Percentiles rank a stretch among this genome's conserved stretches.
These are phyloP conservation scores for Calyptomena viridis DNA, from an alignment of 2,113 vertebrate species.

Conservation along the genomic window DNA sequence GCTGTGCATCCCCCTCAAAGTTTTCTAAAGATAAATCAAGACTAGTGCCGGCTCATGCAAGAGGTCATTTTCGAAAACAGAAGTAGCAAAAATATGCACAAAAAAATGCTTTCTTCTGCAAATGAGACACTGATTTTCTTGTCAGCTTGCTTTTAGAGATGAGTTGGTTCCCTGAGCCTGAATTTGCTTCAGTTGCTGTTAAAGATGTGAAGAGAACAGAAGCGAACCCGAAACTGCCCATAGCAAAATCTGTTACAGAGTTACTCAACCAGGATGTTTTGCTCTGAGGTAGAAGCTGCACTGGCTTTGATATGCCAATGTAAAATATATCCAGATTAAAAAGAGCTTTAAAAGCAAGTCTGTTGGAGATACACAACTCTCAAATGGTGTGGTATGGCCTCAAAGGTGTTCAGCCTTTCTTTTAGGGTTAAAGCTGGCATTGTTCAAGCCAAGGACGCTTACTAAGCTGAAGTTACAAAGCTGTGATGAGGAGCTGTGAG, in stretches of 20 bases:
- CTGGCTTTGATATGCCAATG: not conserved
- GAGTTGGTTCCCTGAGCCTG: not conserved
- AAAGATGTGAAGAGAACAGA: not conserved
- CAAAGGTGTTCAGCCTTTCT: not conserved
- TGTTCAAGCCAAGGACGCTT: not conserved
- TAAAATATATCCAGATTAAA: not conserved
- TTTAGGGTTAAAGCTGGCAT: not conserved
- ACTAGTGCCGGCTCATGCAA: not conserved
- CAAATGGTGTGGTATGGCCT: not conserved
- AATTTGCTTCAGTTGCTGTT: not conserved
- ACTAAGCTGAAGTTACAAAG: not conserved
- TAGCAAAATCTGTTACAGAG: not conserved
- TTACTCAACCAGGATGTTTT: not conserved
- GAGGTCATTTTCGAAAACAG: not conserved
- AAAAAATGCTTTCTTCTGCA: not conserved
- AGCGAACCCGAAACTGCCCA: not conserved
- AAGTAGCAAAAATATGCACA: not conserved
- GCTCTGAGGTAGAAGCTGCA: not conserved
- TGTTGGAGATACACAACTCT: not conserved
- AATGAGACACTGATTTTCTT: not conserved
- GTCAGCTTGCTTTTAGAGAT: not conserved
- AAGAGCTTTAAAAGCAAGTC: not conserved
- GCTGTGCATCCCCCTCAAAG: not conserved
- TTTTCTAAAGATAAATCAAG: not conserved
- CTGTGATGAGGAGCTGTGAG: not conserved